Conservation (phyloP, 2,797 vertebrate species). For the Limnodromus scolopaceus region DNA sequence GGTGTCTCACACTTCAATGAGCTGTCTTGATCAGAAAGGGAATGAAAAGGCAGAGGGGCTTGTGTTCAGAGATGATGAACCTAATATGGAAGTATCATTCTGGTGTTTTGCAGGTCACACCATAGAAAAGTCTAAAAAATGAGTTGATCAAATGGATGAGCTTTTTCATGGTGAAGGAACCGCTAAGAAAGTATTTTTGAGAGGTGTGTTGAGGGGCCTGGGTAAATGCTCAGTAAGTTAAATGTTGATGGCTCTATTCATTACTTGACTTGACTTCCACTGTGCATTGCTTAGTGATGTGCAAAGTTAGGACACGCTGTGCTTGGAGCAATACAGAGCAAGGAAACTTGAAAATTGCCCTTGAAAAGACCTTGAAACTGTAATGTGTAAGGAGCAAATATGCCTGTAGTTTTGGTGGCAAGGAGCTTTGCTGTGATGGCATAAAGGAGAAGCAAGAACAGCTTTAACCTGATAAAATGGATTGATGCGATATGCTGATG, state of each 20-base stretch:
- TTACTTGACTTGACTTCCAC: background rate
- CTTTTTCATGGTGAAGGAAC: background rate
- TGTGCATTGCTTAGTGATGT: background rate
- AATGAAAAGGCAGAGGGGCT: background rate
- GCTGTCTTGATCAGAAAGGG: background rate
- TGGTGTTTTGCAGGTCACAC: background rate
- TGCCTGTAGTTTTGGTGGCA: background rate
- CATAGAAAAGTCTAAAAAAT: conserved; percentile 35
- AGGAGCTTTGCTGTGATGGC: background rate
- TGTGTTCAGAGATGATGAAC: background rate
- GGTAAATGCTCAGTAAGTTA: background rate
- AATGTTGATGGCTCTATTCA: conserved; percentile 29
- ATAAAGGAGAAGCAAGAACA: background rate
- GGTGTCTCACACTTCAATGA: background rate
- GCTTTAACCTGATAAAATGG: background rate
- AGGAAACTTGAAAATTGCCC: background rate
- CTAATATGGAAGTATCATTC: background rate
- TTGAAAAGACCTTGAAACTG: background rate
- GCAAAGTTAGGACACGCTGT: background rate
- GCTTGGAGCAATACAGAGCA: background rate
- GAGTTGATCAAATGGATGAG: background rate
- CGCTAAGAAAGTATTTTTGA: background rate
- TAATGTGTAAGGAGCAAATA: background rate
- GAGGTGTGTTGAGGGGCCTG: background rate
- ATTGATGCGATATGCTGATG: background rate